Evolutionary conservation across 1,140 invertebrate species (phyloP).

Genomic region (Macrosteles quadrilineatus): DNA sequence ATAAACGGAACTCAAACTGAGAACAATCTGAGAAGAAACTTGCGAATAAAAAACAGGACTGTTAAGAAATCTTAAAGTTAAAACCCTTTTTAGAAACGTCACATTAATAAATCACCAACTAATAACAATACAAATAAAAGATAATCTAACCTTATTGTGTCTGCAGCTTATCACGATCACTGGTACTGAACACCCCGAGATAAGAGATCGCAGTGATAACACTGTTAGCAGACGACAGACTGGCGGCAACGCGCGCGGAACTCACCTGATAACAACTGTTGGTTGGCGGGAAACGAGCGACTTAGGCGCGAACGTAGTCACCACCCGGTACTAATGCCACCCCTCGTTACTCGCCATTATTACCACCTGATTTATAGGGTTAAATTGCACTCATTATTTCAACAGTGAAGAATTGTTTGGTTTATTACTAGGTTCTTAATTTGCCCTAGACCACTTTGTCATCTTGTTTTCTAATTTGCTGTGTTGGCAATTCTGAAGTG

Average conservation of each 20-base stretch:
- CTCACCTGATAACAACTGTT: not conserved
- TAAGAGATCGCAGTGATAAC: not conserved
- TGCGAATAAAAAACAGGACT: too few species aligned
- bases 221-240: not conserved
- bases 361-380: not conserved
- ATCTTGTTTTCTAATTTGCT: not conserved
- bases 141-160: not conserved
- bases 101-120: too few species aligned
- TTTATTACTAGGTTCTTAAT: not conserved
- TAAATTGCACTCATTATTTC: slow-evolving; percentile 14
- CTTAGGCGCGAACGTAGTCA: not conserved
- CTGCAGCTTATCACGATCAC: not conserved
- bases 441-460: not conserved
- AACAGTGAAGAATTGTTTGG: not conserved
- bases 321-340: not conserved
- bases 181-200: not conserved
- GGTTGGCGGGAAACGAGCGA: not conserved
- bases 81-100: too few species aligned
- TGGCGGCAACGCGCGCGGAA: not conserved
- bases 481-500: not conserved
- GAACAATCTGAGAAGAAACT: too few species aligned
- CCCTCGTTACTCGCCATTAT: not conserved
- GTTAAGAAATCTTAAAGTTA: too few species aligned
- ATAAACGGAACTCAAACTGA: too few species aligned
- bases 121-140: not conserved